Conservation (phyloP, 92 coral and sea anemone genomes). For the Epizoanthus stellaris region DNA sequence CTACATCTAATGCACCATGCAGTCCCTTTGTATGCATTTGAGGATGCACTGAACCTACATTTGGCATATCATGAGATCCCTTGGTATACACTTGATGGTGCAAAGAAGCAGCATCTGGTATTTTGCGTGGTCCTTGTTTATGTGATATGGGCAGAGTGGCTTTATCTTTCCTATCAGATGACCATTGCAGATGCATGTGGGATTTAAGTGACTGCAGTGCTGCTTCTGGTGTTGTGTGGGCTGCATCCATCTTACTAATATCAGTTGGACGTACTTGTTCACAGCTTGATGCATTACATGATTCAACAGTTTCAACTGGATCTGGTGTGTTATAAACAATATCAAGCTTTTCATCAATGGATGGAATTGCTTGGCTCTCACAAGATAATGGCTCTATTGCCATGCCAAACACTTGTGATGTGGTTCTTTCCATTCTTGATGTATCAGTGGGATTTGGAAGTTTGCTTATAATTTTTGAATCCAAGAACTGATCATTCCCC, state of each 20-base stretch:
- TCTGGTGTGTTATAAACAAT: conserved; percentile 39
- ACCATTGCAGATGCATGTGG: background rate
- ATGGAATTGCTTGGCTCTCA: background rate
- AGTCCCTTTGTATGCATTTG: background rate
- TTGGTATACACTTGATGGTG: too few relatives aligned
- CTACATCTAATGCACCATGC: background rate
- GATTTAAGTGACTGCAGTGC: background rate
- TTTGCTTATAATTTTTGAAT: background rate
- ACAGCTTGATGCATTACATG: background rate
- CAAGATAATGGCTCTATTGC: background rate
- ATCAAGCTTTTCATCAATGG: conserved; percentile 38
- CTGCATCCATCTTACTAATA: background rate
- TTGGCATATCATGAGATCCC: background rate
- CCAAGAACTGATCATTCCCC: background rate
- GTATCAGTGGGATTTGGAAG: background rate
- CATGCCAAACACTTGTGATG: background rate
- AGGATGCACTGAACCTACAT: background rate
- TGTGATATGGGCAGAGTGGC: background rate
- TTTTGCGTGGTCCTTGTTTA: background rate
- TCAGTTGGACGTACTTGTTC: background rate
- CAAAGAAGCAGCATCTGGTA: background rate
- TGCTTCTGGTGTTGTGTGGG: background rate
- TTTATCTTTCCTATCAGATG: background rate
- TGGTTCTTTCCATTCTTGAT: background rate
- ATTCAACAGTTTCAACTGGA: background rate